Base-by-base conservation (phyloP, 2,797 vertebrate species). In the Margarornis squamiger region DNA sequence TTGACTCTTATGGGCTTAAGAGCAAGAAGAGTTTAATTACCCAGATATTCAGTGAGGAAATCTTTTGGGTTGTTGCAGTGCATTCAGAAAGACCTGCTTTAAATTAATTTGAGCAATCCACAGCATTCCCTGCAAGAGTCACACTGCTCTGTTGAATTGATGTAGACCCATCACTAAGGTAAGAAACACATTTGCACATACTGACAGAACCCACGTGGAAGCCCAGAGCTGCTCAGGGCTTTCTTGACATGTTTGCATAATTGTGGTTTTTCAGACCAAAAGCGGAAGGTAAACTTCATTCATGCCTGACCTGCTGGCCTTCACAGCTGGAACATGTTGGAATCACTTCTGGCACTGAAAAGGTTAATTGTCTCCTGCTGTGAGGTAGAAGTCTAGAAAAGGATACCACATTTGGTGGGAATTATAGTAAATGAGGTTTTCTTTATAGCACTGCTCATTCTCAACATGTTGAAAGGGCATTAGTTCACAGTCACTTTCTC, bases 281-380 rank as follows among this genome's bases (percentile, higher is more conserved):
- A 95, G 97, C 90, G 83, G 96, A 97, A 98, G 96, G 97, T 97
- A 97, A 97, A 97, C 96, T 97, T 98, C 96, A 96, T 97, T 97
- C 97, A 95, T 93, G 96, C 75, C 95, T 97, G 97, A 97, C 97
- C 97, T 62, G 84, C 70, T 92, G 96, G 98, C 98, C 98, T 98
- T 99, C 97, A 54, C 98, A 98, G 98, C 97, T 97, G 98, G 98
- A 97, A 95, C 68, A 87, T 85, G 92, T 97, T 87, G 91, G 91
- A 97, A 97, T 97, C 96, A 92, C 97, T 97, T 95, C 93, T 97
- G 97, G 98, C 97, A 95, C 92, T 75, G 97, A 97, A 98, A 97
- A 98, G 97, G 98, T 98, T 99, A 98, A 99, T 98, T 98, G 98
- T 97, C 97, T 98, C 98, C 97, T 96, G 95, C 97, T 98, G 98